Evolutionary conservation across 1,140 invertebrate genomes (phyloP), one percentile per base, ranked within the genome.

Genomic region (Sipha flava): DNA sequence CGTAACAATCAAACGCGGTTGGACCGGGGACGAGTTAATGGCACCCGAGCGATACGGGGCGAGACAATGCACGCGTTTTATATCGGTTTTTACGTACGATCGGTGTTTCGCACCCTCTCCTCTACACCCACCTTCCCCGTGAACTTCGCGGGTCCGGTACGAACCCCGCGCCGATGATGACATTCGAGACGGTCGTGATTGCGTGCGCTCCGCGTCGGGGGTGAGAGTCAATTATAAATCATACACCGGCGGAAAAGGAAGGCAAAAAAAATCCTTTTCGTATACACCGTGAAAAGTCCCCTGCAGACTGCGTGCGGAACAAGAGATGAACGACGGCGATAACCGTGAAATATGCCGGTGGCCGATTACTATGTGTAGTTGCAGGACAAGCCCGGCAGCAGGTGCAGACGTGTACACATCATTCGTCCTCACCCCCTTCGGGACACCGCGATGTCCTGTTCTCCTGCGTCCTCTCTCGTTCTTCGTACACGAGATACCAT

Each of bases 311-410:
- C 37, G 37, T 6, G 10, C 4, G 5, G 37, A 10, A 59, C 26
- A 59, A 31, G 43, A n/a, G 70, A 73, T 59, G 31, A 40, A 57
- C 10, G 49, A 34, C 29, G 29, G 29, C 29, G 72, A 75, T 75
- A 75, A 77, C 73, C 73, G 73, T 77, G 73, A 77, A 77, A 77
- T 43, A 43, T 57, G 72, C 14, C 9, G 6, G 5, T 9, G 18
- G 47, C 14, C 29, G 10, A 10, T 31, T 31, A 6, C 21, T 21
- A 7, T 7, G 40, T 7, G 1, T 12, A 43, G 9, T 43, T 12
- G 40, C 40, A 12, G 9, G 9, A 12, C 1, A 12, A 1, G 9
- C 10, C 1, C 18, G 9, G 21, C 6, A 54, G 31, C 72, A 75
- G 72, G 72, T 75, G 72, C 31, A 18, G 26, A 9, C n/a, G 14